Percentiles rank a stretch among this genome's conserved stretches.
Evolutionary conservation across 2,797 vertebrate genomes (phyloP).

Genomic region (Pseudochirops cupreus): DNA sequence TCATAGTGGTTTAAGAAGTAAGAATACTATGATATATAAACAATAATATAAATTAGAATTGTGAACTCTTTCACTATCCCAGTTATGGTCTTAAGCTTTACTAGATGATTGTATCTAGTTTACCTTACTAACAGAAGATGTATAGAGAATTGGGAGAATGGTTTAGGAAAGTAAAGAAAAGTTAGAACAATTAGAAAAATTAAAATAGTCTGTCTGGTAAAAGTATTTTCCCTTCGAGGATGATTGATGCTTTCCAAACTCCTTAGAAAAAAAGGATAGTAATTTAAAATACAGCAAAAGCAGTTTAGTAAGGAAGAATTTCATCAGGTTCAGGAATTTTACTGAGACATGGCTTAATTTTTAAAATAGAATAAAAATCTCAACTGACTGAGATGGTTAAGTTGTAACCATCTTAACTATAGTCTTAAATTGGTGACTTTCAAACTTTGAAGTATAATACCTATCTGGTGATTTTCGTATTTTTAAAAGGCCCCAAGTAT

Average conservation of each 20-base stretch:
- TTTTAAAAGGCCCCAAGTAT: neutral
- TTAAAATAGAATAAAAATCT: neutral
- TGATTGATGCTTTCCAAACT: neutral
- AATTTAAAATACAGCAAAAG: conserved; percentile 2
- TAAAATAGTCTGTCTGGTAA: neutral
- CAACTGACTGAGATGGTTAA: conserved; percentile 14
- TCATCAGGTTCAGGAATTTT: conserved; percentile 14
- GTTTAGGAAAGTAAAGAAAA: conserved; percentile 40
- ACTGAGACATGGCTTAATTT: conserved; percentile 23
- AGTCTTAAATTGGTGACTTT: neutral
- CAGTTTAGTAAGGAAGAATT: conserved; percentile 31
- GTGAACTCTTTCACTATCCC: conserved; percentile 23
- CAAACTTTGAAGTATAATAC: conserved; percentile 14
- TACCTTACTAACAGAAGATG: conserved; percentile 16
- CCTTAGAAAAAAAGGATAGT: neutral
- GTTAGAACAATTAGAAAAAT: conserved; percentile 23
- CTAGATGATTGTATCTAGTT: neutral
- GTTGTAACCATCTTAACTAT: neutral
- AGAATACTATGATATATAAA: conserved; percentile 27
- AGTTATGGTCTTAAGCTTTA: neutral
- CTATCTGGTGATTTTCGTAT: conserved; percentile 5
- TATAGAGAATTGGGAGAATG: conserved; percentile 17
- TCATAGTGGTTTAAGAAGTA: conserved; percentile 14
- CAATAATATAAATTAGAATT: conserved; percentile 41
- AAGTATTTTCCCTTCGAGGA: neutral